Conservation (phyloP, 1,140 invertebrate species). For the Metaphire vulgaris region DNA sequence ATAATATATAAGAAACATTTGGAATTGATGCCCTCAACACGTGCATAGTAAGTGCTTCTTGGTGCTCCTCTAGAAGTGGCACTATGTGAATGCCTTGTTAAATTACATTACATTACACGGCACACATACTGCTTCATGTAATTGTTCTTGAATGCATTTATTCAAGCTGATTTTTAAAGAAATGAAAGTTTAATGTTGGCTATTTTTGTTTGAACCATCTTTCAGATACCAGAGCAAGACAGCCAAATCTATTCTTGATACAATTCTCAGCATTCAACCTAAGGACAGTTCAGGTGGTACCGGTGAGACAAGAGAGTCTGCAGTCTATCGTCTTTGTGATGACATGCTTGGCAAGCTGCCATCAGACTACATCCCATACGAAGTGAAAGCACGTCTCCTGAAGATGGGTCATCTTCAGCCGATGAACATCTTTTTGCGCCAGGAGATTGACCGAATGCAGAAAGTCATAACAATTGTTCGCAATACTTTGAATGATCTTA, state of each 20-base stretch:
- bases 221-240: conserved; percentile 79
- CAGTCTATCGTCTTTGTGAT: conserved; percentile 79
- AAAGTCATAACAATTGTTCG: conserved; percentile 72
- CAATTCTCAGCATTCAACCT: conserved; percentile 87
- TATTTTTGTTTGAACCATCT: too few species aligned
- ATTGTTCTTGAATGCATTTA: background rate
- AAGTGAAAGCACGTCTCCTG: conserved; percentile 65
- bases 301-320: conserved; percentile 73
- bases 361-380: conserved; percentile 77
- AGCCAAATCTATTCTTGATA: conserved; percentile 85
- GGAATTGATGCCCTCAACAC: too few species aligned
- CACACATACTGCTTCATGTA: background rate
- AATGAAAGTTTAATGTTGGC: too few species aligned
- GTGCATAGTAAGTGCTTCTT: background rate
- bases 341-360: conserved; percentile 92
- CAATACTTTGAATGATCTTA: conserved; percentile 75
- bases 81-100: background rate
- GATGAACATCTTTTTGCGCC: conserved; percentile 90
- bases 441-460: conserved; percentile 90
- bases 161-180: too few species aligned
- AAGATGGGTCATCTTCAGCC: conserved; percentile 79
- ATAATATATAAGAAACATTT: too few species aligned
- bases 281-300: conserved; percentile 78
- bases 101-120: background rate
- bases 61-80: background rate